phyloP scores from a whole-genome alignment of 2,888 invertebrate genomes.

The Oscheius sp. region DNA sequence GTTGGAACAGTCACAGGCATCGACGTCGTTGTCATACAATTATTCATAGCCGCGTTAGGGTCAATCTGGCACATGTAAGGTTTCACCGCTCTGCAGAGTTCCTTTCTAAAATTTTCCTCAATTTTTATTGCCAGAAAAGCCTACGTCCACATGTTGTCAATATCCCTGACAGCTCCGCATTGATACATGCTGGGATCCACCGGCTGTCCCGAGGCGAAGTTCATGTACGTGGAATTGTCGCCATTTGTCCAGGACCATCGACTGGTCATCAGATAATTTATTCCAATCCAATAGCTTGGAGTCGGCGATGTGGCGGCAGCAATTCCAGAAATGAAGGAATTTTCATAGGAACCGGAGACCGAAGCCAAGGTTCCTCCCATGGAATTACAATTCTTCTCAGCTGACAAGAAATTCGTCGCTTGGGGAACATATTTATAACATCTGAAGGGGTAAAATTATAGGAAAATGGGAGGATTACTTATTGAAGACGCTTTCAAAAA shows the following conservation, averaged over 20 bases:
- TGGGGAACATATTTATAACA: not conserved
- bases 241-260: not conserved
- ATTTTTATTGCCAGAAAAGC: not conserved
- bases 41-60: not conserved
- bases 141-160: constrained; percentile 11
- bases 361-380: not conserved
- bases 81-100: not conserved
- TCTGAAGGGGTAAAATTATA: not conserved
- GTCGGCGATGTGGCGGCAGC: no score
- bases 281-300: not conserved
- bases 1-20: not conserved
- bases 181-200: not conserved
- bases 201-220: not conserved
- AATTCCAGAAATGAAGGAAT: not conserved
- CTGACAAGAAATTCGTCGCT: not conserved
- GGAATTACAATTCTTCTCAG: not conserved
- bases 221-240: not conserved
- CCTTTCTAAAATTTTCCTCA: not conserved
- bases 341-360: not conserved
- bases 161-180: not conserved
- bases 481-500: not conserved
- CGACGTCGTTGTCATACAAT: not conserved
- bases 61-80: not conserved
- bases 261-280: not conserved
- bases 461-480: not conserved